These are phyloP conservation scores for Cyclargus thomasi DNA, from an alignment of 1,140 invertebrate species.

Conservation along the genomic window DNA sequence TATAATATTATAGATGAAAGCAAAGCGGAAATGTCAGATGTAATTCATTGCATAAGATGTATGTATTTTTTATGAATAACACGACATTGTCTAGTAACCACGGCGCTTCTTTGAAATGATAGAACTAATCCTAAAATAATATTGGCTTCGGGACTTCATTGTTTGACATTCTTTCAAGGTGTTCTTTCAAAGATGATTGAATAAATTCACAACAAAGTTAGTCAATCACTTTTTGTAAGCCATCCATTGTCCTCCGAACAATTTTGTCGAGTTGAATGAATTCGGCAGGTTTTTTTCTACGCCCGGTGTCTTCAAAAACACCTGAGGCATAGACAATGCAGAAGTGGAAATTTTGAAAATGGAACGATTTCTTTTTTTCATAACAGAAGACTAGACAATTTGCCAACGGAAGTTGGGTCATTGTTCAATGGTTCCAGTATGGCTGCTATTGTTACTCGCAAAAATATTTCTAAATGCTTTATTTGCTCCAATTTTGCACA, in stretches of 20 bases:
- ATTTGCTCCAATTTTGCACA: not conserved
- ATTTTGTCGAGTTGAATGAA: slow-evolving; percentile 7
- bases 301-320: not conserved
- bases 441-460: not conserved
- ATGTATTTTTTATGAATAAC: not conserved
- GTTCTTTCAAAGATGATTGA: not conserved
- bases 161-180: not conserved
- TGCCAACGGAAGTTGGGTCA: not conserved
- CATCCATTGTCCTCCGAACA: not conserved
- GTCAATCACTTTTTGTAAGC: not conserved
- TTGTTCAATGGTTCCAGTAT: not conserved
- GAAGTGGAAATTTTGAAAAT: not conserved
- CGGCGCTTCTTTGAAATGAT: not conserved
- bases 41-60: not conserved
- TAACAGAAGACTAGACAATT: not conserved
- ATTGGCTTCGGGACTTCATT: not conserved
- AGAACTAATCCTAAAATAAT: slow-evolving; percentile 6
- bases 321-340: slow-evolving; percentile 6
- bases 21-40: not conserved
- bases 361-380: not conserved
- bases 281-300: not conserved
- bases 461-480: not conserved
- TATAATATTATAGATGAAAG: too few species aligned
- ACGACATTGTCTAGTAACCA: not conserved
- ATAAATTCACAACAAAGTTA: not conserved